Conservation (phyloP, 2,797 vertebrate species). For the Pseudochirops cupreus region DNA sequence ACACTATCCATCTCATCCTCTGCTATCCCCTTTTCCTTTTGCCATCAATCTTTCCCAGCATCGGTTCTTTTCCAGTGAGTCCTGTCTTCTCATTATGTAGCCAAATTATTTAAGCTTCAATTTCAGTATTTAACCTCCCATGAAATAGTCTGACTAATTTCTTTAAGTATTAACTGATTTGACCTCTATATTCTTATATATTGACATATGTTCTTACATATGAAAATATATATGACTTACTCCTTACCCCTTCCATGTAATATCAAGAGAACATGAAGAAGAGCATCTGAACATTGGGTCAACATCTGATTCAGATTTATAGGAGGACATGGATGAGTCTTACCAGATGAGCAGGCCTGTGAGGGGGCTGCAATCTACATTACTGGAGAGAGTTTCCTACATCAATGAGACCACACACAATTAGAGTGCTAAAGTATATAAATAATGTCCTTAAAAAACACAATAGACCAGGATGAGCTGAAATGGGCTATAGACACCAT, state of each 20-base stretch:
- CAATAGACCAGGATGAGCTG: neutral
- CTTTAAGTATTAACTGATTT: neutral
- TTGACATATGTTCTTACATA: neutral
- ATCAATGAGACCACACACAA: neutral
- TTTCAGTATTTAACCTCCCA: neutral
- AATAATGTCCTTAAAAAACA: neutral
- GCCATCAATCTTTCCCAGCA: neutral
- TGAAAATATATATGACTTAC: neutral
- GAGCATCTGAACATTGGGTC: neutral
- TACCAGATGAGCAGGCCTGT: neutral
- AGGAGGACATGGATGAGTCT: neutral
- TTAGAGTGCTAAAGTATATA: neutral
- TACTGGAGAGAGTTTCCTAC: neutral
- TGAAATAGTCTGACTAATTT: neutral
- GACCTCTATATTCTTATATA: neutral
- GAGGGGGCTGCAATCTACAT: neutral
- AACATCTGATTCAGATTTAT: neutral
- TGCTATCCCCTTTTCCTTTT: neutral
- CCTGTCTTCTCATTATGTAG: neutral
- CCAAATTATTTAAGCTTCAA: neutral
- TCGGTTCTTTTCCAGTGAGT: neutral
- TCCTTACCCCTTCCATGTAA: neutral
- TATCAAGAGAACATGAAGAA: neutral
- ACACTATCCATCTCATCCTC: neutral
- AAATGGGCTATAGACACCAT: neutral